These are phyloP conservation scores for Brachypodius melanocephalos DNA, from an alignment of 2,113 vertebrate species.

Conservation along the genomic window DNA sequence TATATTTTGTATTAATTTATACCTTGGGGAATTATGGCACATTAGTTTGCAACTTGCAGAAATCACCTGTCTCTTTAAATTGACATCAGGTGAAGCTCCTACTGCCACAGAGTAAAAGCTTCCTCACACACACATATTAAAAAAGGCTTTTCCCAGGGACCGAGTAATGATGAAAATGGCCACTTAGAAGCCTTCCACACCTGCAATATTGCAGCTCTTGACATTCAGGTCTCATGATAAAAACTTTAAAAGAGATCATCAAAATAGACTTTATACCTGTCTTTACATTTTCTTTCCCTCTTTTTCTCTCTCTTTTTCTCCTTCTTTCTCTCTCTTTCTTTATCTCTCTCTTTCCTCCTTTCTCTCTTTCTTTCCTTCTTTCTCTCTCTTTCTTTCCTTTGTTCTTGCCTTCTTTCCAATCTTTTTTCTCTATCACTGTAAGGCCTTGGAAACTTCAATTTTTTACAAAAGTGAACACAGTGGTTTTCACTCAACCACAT, in stretches of 20 bases:
- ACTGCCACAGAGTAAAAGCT: not conserved
- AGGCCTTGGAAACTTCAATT: not conserved
- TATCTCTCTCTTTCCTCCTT: not conserved
- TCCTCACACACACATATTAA: not conserved
- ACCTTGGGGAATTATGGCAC: slow-evolving; percentile 55
- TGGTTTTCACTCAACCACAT: not conserved
- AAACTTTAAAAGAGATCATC: not conserved
- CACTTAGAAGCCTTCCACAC: not conserved
- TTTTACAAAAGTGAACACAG: not conserved
- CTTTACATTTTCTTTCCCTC: not conserved
- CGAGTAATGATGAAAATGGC: not conserved
- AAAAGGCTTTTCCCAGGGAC: not conserved
- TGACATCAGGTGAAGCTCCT: slow-evolving; percentile 33
- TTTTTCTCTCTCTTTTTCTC: not conserved
- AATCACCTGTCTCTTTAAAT: slow-evolving; percentile 62
- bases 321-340: rapidly evolving
- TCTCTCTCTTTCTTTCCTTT: not conserved
- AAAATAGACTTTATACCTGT: not conserved
- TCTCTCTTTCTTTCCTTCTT: not conserved
- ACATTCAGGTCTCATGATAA: not conserved
- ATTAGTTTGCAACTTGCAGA: slow-evolving; percentile 49
- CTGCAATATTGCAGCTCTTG: not conserved
- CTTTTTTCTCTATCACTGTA: not conserved
- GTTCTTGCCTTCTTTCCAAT: not conserved
- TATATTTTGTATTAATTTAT: slow-evolving; percentile 69